Evolutionary conservation across 2,113 vertebrate genomes (phyloP).

Genomic region (Leucopsar rothschildi): DNA sequence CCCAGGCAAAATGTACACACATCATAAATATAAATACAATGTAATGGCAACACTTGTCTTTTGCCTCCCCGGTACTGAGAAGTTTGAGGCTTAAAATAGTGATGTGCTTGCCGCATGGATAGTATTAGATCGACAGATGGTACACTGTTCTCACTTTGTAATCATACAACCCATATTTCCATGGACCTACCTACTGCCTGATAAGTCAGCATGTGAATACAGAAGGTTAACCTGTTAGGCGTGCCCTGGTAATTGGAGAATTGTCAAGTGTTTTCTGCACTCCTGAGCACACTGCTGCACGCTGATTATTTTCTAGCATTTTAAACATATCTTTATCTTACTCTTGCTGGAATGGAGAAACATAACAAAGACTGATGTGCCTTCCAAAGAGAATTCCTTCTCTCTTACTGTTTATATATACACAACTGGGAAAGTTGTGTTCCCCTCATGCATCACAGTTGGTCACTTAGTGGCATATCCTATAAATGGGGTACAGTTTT

Average conservation of each 20-base stretch:
- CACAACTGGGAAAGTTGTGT: not conserved
- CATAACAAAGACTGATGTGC: not conserved
- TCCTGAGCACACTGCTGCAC: not conserved
- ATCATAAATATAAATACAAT: not conserved
- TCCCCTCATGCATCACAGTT: not conserved
- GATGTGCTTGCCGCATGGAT: not conserved
- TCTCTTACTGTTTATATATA: conserved; percentile 16
- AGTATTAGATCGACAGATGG: conserved; percentile 31
- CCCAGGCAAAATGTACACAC: not conserved
- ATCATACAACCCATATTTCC: not conserved
- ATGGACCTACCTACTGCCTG: not conserved
- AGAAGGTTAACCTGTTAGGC: not conserved
- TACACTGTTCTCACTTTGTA: not conserved
- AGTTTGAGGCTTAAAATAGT: conserved; percentile 30
- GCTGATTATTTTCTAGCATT: not conserved
- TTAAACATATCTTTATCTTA: not conserved
- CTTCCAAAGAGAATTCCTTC: not conserved
- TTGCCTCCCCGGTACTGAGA: not conserved
- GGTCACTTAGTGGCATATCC: not conserved
- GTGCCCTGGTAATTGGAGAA: not conserved
- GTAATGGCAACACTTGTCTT: not conserved
- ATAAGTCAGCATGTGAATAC: not conserved
- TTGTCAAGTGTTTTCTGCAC: not conserved
- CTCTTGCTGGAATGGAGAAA: not conserved
- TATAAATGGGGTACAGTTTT: not conserved